phyloP scores from a whole-genome alignment of 2,113 vertebrate species.

The Phrynosoma platyrhinos region DNA sequence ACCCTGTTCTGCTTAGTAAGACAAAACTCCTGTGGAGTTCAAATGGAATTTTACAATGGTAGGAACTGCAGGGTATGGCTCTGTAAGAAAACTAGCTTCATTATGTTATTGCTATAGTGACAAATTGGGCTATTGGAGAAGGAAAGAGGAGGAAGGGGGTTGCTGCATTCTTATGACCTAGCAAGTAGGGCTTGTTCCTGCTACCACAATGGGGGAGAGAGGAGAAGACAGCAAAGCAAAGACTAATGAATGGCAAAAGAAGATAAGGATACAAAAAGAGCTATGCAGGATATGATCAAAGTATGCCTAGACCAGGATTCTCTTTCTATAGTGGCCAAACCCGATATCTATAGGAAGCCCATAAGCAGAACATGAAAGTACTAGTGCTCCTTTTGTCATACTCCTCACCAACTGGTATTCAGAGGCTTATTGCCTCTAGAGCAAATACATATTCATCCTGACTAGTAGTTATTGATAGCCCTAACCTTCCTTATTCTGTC shows the following conservation, averaged over 20 bases:
- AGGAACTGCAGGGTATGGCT: slow-evolving; percentile 27
- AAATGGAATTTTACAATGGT: slow-evolving; percentile 58
- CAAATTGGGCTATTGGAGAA: slow-evolving; percentile 17
- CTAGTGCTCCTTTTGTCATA: background rate
- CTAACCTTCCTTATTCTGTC: background rate
- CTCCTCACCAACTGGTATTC: background rate
- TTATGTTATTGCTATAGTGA: slow-evolving; percentile 42
- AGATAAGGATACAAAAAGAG: background rate
- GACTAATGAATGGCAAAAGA: background rate
- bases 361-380: background rate
- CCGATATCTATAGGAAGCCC: background rate
- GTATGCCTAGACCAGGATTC: background rate
- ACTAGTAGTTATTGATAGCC: background rate
- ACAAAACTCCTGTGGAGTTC: slow-evolving; percentile 57
- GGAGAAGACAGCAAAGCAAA: background rate
- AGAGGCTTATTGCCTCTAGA: background rate
- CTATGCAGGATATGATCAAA: background rate
- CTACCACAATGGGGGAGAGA: background rate
- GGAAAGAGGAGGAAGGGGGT: background rate
- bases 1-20: slow-evolving; percentile 54
- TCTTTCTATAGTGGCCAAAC: background rate
- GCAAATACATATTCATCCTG: background rate
- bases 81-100: slow-evolving; percentile 23
- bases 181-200: background rate
- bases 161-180: background rate